Percentiles rank a stretch among this genome's conserved stretches.
phyloP scores from a whole-genome alignment of 2,888 invertebrate species.

The Eupithecia pulchellata region DNA sequence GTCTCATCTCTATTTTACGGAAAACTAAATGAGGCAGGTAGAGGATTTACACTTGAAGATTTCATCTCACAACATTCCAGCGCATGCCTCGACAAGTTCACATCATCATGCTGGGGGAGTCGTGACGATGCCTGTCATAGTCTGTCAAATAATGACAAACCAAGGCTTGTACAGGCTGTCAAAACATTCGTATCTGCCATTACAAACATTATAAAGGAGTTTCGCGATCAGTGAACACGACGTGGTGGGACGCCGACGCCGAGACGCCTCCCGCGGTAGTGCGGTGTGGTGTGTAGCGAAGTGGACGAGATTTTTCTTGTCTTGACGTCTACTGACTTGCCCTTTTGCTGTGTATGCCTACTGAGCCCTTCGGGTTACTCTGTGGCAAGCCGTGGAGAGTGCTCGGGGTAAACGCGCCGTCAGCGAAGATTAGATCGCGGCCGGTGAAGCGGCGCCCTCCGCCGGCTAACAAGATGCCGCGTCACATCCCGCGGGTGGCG shows the following conservation, averaged over 20 bases:
- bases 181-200: too few relatives aligned
- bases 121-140: too few relatives aligned
- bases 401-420: constrained; percentile 34
- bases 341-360: neutral
- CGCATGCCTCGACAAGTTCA: neutral
- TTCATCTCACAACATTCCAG: neutral
- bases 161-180: neutral
- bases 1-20: neutral
- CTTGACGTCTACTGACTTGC: neutral
- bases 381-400: constrained; percentile 23
- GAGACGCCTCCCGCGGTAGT: neutral
- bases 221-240: neutral
- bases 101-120: neutral
- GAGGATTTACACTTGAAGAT: neutral
- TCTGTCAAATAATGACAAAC: neutral
- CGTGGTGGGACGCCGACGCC: neutral
- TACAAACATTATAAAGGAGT: neutral
- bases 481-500: neutral
- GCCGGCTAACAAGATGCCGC: constrained; percentile 29
- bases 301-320: neutral
- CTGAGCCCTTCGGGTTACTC: neutral
- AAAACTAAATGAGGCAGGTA: neutral
- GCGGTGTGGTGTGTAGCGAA: neutral
- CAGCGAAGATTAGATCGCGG: constrained; percentile 36
- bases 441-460: constrained; percentile 28